Evolutionary conservation across 2,888 invertebrate genomes (phyloP).

Genomic region (Drosophila ezoana): DNA sequence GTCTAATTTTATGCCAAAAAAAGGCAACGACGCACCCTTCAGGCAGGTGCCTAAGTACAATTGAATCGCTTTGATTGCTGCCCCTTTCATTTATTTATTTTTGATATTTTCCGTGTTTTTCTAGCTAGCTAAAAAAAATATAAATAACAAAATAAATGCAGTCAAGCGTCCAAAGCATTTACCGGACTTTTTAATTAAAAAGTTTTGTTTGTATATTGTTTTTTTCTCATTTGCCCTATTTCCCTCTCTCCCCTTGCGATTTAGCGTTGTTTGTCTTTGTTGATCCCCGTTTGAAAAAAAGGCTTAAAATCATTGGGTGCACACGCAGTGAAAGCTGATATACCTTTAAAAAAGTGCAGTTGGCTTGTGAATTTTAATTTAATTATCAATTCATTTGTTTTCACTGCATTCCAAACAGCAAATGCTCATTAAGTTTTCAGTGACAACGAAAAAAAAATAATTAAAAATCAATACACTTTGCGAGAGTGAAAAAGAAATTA

Average conservation of each 20-base stretch:
- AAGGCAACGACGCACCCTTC: slow-evolving; percentile 8
- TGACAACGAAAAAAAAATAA: slow-evolving; percentile 39
- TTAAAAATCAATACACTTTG: slow-evolving; percentile 24
- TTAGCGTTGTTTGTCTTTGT: slow-evolving; percentile 40
- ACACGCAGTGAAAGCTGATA: slow-evolving; percentile 1
- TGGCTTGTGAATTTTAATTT: slow-evolving; percentile 43
- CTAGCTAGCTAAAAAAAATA: not conserved
- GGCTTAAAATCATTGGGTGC: slow-evolving; percentile 30
- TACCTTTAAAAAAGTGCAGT: slow-evolving; percentile 26
- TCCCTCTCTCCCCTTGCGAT: slow-evolving; percentile 2
- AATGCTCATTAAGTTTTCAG: slow-evolving; percentile 62
- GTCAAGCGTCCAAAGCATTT: slow-evolving; percentile 65
- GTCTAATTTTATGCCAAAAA: slow-evolving; percentile 56
- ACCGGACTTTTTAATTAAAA: slow-evolving; percentile 79
- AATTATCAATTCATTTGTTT: slow-evolving; percentile 32
- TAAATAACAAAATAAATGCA: slow-evolving; percentile 20
- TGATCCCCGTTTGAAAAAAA: slow-evolving; percentile 50
- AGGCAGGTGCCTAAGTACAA: slow-evolving; percentile 63
- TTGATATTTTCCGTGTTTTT: slow-evolving; percentile 26
- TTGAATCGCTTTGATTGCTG: slow-evolving; percentile 71
- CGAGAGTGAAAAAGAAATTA: slow-evolving; percentile 45
- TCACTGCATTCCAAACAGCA: slow-evolving; percentile 26
- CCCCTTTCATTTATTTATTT: slow-evolving; percentile 48
- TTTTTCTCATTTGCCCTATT: slow-evolving; percentile 11
- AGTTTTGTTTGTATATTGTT: slow-evolving; percentile 66